Percentiles rank a stretch among this genome's conserved stretches.
Conservation (phyloP, 2,888 invertebrate genomes). For the Cataglyphis cursor region DNA sequence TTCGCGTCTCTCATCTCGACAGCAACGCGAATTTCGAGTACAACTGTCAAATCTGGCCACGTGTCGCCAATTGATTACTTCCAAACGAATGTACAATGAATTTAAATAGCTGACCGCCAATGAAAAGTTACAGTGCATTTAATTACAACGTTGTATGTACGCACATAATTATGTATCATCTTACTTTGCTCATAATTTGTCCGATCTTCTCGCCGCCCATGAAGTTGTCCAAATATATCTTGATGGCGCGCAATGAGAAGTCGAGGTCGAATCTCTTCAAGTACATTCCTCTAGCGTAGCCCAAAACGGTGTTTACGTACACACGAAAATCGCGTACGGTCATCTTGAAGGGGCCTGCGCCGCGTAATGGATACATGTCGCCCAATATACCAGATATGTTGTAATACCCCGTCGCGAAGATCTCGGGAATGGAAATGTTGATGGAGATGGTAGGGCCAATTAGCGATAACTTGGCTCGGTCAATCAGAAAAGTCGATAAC, state of each 20-base stretch:
- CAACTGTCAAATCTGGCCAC: slow-evolving; percentile 18
- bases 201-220: slow-evolving; percentile 80
- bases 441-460: slow-evolving; percentile 81
- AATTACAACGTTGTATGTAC: not conserved
- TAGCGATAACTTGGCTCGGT: slow-evolving; percentile 81
- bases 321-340: slow-evolving; percentile 76
- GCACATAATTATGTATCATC: not conserved
- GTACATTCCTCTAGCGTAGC: slow-evolving; percentile 82
- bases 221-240: slow-evolving; percentile 78
- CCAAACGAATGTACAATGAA: slow-evolving; percentile 11
- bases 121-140: not conserved
- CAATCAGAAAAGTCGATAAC: slow-evolving; percentile 80
- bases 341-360: slow-evolving; percentile 78
- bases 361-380: slow-evolving; percentile 75
- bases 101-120: not conserved
- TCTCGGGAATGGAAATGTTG: slow-evolving; percentile 80
- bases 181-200: slow-evolving; percentile 80
- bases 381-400: slow-evolving; percentile 82
- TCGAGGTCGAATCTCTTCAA: slow-evolving; percentile 83
- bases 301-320: slow-evolving; percentile 80
- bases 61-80: slow-evolving; percentile 6
- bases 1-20: slow-evolving; percentile 5
- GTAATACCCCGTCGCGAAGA: slow-evolving; percentile 80
- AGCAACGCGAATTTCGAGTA: not conserved
- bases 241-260: slow-evolving; percentile 76